phyloP scores from a whole-genome alignment of 2,888 invertebrate species.

The Poecilobothrus nobilitatus region DNA sequence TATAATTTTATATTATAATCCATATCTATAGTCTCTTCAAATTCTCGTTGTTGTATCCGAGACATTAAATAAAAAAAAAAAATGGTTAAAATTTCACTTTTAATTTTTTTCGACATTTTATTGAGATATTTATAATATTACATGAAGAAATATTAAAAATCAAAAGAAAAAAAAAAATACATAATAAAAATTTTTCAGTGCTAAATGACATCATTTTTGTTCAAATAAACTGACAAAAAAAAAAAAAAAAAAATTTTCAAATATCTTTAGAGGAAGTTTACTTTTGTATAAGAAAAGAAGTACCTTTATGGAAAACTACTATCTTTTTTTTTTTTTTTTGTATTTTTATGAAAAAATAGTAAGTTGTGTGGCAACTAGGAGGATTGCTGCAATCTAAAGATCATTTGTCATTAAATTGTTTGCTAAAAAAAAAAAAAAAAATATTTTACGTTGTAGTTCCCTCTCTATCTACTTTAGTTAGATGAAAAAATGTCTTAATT shows the following conservation, averaged over 20 bases:
- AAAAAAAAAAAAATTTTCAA: not conserved
- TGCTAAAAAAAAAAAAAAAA: not conserved
- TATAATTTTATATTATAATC: too few relatives aligned
- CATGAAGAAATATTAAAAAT: not conserved
- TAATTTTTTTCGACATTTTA: constrained; percentile 6
- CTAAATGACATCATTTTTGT: constrained; percentile 5
- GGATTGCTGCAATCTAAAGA: constrained; percentile 3
- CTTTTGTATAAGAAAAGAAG: not conserved
- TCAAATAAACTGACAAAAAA: not conserved
- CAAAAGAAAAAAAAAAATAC: not conserved
- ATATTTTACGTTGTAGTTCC: not conserved
- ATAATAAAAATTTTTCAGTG: too few relatives aligned
- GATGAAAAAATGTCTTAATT: constrained; percentile 3
- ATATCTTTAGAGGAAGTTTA: constrained; percentile 1
- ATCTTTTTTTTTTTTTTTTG: not conserved
- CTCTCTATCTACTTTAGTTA: not conserved
- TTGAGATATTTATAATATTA: constrained; percentile 6
- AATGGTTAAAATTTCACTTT: not conserved
- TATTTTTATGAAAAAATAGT: not conserved
- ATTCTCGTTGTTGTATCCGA: not conserved
- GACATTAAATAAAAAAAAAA: not conserved
- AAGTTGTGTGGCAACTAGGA: constrained; percentile 4
- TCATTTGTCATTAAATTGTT: constrained; percentile 6
- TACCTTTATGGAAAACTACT: not conserved
- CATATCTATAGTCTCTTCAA: too few relatives aligned